Evolutionary conservation across 2,113 vertebrate species (phyloP).

Genomic region (Cyanoderma ruficeps): DNA sequence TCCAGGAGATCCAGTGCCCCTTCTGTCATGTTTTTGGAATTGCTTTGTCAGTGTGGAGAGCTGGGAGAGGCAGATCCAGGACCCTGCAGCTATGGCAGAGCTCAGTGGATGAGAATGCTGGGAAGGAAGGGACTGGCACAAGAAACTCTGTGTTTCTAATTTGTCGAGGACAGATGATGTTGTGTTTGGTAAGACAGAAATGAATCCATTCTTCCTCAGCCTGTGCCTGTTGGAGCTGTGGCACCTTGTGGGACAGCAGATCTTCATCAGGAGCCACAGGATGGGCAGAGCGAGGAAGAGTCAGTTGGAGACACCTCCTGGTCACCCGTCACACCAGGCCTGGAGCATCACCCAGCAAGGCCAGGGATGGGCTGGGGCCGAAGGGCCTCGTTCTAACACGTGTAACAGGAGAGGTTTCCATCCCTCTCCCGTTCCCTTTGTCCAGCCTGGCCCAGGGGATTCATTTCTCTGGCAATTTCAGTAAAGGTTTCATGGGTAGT

Average conservation of each 20-base stretch:
- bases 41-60: not conserved
- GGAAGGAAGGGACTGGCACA: not conserved
- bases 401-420: accelerated
- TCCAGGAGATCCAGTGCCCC: not conserved
- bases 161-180: not conserved
- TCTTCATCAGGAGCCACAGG: not conserved
- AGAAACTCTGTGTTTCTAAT: not conserved
- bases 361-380: not conserved
- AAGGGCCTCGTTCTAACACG: accelerated
- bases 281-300: not conserved
- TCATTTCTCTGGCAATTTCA: not conserved
- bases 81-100: not conserved
- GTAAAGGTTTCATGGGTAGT: accelerated
- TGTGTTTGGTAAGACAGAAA: not conserved
- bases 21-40: not conserved
- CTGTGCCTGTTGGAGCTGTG: not conserved
- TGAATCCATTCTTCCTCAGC: not conserved
- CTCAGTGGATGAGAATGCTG: not conserved
- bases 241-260: not conserved
- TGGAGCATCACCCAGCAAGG: not conserved
- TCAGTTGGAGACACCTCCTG: not conserved
- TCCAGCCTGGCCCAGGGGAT: accelerated
- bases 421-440: accelerated
- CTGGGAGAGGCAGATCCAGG: not conserved
- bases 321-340: not conserved